phyloP scores from a whole-genome alignment of 1,140 invertebrate genomes.

The Bombus affinis region DNA sequence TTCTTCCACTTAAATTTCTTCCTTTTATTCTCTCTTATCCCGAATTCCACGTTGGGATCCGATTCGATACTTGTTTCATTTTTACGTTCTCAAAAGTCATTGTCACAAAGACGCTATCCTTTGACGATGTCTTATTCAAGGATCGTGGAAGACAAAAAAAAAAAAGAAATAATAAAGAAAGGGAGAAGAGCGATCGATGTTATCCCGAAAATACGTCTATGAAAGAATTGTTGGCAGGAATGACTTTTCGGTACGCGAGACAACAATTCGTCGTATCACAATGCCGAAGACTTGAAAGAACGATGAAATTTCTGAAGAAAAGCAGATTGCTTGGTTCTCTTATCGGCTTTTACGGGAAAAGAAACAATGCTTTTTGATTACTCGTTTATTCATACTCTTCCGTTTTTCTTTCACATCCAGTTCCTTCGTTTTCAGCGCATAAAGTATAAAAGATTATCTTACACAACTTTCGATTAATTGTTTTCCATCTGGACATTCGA shows the following conservation, averaged over 20 bases:
- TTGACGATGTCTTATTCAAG: neutral
- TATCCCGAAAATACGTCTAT: neutral
- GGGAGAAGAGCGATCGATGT: neutral
- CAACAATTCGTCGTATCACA: slow-evolving; percentile 17
- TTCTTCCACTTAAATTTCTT: neutral
- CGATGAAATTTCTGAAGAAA: slow-evolving; percentile 24
- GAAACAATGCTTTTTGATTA: slow-evolving; percentile 20
- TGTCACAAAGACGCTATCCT: neutral
- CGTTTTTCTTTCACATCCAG: too few species aligned
- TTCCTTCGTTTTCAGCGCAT: too few species aligned
- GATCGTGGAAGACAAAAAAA: neutral
- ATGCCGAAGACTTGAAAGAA: neutral
- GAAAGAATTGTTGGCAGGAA: neutral
- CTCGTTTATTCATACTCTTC: slow-evolving; percentile 11
- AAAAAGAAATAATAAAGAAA: too few species aligned
- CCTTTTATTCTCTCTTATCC: neutral
- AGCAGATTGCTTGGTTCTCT: slow-evolving; percentile 26
- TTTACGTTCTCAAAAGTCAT: neutral
- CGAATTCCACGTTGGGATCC: neutral
- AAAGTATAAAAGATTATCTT: neutral
- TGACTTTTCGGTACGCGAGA: slow-evolving; percentile 21
- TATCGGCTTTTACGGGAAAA: neutral
- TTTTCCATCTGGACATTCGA: neutral
- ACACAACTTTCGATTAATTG: neutral
- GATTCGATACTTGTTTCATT: neutral